Evolutionary conservation across 2,888 invertebrate species (phyloP), one percentile per base, ranked within the genome.

Genomic region (Gymnoscelis rufifasciata): DNA sequence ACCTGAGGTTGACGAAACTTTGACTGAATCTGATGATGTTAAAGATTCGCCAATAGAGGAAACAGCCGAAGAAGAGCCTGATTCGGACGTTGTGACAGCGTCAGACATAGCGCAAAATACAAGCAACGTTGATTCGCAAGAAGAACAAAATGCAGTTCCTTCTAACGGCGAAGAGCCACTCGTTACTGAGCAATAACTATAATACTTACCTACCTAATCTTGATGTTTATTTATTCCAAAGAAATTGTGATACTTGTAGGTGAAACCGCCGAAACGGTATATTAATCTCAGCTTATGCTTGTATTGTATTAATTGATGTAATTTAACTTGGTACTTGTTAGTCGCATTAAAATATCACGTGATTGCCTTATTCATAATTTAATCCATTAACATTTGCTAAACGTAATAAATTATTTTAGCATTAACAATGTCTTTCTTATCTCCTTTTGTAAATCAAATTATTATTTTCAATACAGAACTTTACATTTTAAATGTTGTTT

Each of bases 351-450:
- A 79, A 78, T 74, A 82, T 76, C 84, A 83, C 84, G 71, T 79
- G 83, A 88, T 78, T 86, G 88, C 88, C 87, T 87, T 88, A 87
- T 66, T 75, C 77, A 77, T 82, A 78, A 79, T 83, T 82, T 82
- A 82, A 77, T 70, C 78, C 76, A 78, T 78, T 74, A 75, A 78
- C 79, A 76, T 77, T 78, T 76, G 83, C 84, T 81, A 74, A 76
- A 78, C 66, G 72, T 68, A 86, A 86, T 86, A 87, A 86, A 86
- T 64, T 84, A 86, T 84, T 87, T 86, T 84, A 84, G 82, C 79
- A 82, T 68, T 68, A 66, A 50, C 56, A 14, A 45, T 51, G 55
- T 60, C 36, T 68, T 74, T 70, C 56, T 57, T 64, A 62, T 40
- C 8, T 35, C 11, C 3, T 37, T 10, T 24, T n/a, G 5, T 23